Conservation (phyloP, 2,113 vertebrate genomes). For the Nesospiza acunhae region DNA sequence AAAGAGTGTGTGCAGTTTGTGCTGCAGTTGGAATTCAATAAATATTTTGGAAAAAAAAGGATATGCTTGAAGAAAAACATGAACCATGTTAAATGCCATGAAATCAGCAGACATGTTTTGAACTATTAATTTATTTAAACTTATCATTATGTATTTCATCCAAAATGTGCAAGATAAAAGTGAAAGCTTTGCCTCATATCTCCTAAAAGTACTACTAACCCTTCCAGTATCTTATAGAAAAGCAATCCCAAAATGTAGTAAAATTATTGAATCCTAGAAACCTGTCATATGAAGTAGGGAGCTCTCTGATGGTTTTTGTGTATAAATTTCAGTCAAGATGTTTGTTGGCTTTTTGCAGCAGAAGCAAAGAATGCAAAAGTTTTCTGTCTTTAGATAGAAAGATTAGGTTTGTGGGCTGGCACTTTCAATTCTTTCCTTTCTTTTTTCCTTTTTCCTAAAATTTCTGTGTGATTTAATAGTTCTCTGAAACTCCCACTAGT, state of each 20-base stretch:
- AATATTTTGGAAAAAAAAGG: not conserved
- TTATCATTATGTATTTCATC: not conserved
- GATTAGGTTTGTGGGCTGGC: fast-evolving
- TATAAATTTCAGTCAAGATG: not conserved
- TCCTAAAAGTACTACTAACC: not conserved
- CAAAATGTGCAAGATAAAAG: not conserved
- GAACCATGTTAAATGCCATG: not conserved
- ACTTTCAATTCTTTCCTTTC: not conserved
- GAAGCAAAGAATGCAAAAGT: not conserved
- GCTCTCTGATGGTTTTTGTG: not conserved
- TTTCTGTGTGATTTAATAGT: not conserved
- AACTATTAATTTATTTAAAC: not conserved
- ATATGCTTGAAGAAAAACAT: not conserved
- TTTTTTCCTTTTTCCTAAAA: not conserved
- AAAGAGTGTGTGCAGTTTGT: not conserved
- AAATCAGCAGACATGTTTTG: not conserved
- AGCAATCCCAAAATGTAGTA: not conserved
- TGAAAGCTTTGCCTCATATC: not conserved
- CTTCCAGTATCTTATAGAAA: not conserved
- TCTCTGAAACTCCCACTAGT: not conserved
- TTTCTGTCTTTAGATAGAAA: not conserved
- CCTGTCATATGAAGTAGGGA: not conserved
- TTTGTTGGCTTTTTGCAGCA: not conserved
- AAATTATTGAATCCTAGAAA: not conserved
- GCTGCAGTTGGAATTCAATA: not conserved